Evolutionary conservation across 2,888 invertebrate species (phyloP).

Genomic region (Leptopilina myrica): DNA sequence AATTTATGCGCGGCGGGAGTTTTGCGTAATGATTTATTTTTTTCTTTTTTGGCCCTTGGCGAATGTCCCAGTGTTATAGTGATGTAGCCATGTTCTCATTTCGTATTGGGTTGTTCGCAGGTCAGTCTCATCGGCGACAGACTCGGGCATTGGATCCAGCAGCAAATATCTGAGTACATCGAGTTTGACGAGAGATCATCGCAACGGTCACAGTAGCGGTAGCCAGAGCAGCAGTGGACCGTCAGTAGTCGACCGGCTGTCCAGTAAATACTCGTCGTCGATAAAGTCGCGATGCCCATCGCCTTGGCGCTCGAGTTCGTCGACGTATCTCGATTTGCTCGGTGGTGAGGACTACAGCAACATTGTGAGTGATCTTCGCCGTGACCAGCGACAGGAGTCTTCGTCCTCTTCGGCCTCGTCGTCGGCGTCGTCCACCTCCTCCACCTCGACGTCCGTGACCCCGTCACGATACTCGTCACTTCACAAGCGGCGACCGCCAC

Average conservation of each 20-base stretch:
- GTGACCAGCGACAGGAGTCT: constrained; percentile 58
- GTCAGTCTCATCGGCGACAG: constrained; percentile 70
- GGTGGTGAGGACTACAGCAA: constrained; percentile 62
- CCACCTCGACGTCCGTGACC: constrained; percentile 57
- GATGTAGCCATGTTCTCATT: constrained; percentile 45
- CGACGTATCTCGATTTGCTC: constrained; percentile 59
- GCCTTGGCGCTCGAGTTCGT: constrained; percentile 62
- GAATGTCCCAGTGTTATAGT: constrained; percentile 60
- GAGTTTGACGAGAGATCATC: constrained; percentile 51
- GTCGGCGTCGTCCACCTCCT: constrained; percentile 51
- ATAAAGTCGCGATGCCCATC: constrained; percentile 82
- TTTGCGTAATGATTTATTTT: constrained; percentile 58
- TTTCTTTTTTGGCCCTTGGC: constrained; percentile 64
- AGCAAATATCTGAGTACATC: constrained; percentile 46
- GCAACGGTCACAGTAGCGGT: constrained; percentile 45
- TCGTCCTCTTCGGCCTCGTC: constrained; percentile 59
- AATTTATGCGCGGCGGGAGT: constrained; percentile 40
- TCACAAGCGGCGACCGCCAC: constrained; percentile 59
- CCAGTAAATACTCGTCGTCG: constrained; percentile 86
- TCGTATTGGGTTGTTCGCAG: constrained; percentile 61
- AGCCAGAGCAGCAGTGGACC: constrained; percentile 59
- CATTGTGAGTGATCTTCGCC: constrained; percentile 39
- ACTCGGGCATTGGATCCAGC: constrained; percentile 59
- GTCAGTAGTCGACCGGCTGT: constrained; percentile 81
- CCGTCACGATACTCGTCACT: constrained; percentile 48